These are phyloP conservation scores for Copidosoma aretas DNA, from an alignment of 2,888 invertebrate species.

Conservation along the genomic window DNA sequence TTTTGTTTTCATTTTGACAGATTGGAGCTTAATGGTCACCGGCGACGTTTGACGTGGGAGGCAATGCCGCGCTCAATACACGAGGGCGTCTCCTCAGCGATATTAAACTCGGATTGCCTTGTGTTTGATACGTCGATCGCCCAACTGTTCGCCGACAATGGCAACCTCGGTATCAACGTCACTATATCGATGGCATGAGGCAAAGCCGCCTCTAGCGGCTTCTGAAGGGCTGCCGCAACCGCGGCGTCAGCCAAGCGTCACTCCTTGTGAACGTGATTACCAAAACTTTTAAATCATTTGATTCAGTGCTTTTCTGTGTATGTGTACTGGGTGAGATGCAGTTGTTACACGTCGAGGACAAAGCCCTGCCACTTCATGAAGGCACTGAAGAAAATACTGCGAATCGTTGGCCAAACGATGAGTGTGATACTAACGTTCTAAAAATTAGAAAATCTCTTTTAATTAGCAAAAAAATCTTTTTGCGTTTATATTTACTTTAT, in stretches of 20 bases:
- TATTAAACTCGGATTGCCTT: slow-evolving; percentile 96
- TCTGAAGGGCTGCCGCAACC: slow-evolving; percentile 33
- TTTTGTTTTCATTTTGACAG: slow-evolving; percentile 62
- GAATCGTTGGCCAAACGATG: slow-evolving; percentile 10
- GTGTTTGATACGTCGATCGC: slow-evolving; percentile 99
- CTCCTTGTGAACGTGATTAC: slow-evolving; percentile 17
- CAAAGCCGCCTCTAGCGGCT: slow-evolving; percentile 43
- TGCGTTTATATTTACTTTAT: slow-evolving; percentile 26
- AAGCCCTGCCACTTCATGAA: too few relatives aligned
- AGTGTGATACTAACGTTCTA: slow-evolving; percentile 44
- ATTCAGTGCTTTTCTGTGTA: slow-evolving; percentile 18
- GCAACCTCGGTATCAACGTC: slow-evolving; percentile 98
- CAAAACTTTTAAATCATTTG: slow-evolving; percentile 1
- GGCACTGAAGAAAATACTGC: too few relatives aligned
- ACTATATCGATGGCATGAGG: slow-evolving; percentile 91
- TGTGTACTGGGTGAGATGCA: background rate
- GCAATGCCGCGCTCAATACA: slow-evolving; percentile 98
- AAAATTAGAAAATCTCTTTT: slow-evolving; percentile 16
- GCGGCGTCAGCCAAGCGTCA: slow-evolving; percentile 25
- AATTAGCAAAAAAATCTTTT: too few relatives aligned
- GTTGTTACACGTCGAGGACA: too few relatives aligned
- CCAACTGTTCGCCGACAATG: slow-evolving; percentile 98
- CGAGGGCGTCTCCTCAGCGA: slow-evolving; percentile 97
- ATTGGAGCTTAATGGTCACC: slow-evolving; percentile 93
- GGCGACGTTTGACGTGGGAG: slow-evolving; percentile 96